Evolutionary conservation across 2,888 invertebrate species (phyloP).

Genomic region (Drosophila birchii): DNA sequence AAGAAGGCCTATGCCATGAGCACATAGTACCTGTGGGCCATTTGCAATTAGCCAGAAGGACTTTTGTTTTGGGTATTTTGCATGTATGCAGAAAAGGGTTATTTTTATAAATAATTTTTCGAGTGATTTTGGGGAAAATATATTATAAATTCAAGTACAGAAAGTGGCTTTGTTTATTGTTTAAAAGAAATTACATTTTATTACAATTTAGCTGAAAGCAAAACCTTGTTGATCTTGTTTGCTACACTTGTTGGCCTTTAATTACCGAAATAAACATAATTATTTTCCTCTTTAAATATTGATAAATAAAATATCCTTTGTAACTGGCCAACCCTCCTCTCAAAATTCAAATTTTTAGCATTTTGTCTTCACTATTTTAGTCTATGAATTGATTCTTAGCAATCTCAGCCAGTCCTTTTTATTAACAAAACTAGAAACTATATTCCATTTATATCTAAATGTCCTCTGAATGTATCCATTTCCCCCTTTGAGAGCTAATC

Average conservation of each 20-base stretch:
- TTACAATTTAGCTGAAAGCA: not conserved
- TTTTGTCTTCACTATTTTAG: not conserved
- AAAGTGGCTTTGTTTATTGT: not conserved
- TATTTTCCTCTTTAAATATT: not conserved
- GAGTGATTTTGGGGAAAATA: not conserved
- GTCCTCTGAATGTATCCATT: not conserved
- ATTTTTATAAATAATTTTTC: slow-evolving; percentile 50
- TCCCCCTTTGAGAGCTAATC: not conserved
- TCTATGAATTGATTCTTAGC: not conserved
- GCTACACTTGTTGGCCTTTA: not conserved
- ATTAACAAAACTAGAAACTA: too few species aligned
- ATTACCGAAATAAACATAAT: not conserved
- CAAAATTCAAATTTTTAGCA: not conserved
- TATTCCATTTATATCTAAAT: too few species aligned
- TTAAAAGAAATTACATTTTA: not conserved
- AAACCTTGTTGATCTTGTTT: not conserved
- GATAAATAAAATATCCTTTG: too few species aligned
- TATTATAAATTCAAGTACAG: not conserved
- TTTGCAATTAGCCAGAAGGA: slow-evolving; percentile 65
- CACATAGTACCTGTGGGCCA: slow-evolving; percentile 48
- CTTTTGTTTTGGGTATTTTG: slow-evolving; percentile 27
- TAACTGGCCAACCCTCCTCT: not conserved
- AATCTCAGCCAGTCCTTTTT: not conserved
- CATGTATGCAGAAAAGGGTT: slow-evolving; percentile 57
- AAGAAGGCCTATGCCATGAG: slow-evolving; percentile 28